Evolutionary conservation across 2,797 vertebrate genomes (phyloP).

Genomic region (Alcedo atthis): DNA sequence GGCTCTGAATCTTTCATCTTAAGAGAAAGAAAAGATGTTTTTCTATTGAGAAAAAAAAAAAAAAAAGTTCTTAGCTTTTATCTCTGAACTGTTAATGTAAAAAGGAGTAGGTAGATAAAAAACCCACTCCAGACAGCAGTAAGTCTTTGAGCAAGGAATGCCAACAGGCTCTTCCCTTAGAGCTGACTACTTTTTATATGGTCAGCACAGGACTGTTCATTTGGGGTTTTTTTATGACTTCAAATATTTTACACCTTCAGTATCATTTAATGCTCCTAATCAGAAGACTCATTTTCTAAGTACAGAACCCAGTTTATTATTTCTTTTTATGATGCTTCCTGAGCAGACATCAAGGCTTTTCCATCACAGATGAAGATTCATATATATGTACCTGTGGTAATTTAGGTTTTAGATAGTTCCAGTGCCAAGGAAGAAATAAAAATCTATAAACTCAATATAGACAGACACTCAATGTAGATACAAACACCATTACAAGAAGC

Average conservation of each 20-base stretch:
- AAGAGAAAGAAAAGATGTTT: not conserved
- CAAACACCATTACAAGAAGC: not conserved
- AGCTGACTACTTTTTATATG: not conserved
- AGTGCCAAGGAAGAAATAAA: not conserved
- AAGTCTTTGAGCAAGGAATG: not conserved
- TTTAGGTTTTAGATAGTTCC: slow-evolving; percentile 33
- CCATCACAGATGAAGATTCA: not conserved
- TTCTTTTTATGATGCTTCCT: not conserved
- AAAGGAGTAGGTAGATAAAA: not conserved
- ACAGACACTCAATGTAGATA: not conserved
- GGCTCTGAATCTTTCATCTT: not conserved
- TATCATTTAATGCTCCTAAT: not conserved
- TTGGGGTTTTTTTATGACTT: not conserved
- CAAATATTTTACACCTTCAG: not conserved
- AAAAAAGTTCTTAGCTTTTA: not conserved
- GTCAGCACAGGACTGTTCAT: not conserved
- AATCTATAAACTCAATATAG: not conserved
- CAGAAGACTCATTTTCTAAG: not conserved
- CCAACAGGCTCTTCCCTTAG: not conserved
- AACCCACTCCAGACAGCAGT: not conserved
- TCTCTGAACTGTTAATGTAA: not conserved
- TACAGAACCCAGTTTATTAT: not conserved
- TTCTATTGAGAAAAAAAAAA: not conserved
- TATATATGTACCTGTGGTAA: not conserved
- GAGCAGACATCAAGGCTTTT: not conserved